These are phyloP conservation scores for Mesocricetus auratus DNA, from an alignment of 2,113 vertebrate species.

Conservation along the genomic window DNA sequence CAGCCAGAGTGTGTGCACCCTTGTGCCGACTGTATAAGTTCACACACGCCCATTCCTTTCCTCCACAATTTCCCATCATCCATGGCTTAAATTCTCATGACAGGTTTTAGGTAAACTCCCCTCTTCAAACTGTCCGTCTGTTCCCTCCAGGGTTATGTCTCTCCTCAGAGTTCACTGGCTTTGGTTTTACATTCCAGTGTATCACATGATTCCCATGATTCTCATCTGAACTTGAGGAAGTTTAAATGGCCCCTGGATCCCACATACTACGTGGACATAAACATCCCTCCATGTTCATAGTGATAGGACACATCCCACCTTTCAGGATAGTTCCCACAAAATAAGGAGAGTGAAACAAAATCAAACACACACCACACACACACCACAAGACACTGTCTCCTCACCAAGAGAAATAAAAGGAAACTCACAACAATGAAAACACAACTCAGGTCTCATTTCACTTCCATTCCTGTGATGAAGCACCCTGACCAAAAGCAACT, in stretches of 20 bases:
- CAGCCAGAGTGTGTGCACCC: background rate
- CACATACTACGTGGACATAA: background rate
- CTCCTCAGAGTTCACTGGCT: background rate
- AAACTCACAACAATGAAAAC: background rate
- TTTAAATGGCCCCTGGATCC: too few species aligned
- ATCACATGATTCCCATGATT: background rate
- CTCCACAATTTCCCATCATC: background rate
- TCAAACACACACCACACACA: background rate
- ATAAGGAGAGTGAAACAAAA: background rate
- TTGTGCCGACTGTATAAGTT: background rate
- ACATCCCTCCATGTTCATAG: background rate
- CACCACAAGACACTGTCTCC: background rate
- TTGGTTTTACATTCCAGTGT: background rate
- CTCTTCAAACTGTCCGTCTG: background rate
- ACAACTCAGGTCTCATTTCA: background rate
- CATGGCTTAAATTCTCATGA: background rate
- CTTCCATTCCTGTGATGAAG: background rate
- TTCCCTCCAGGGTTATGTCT: background rate
- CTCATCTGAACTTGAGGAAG: background rate
- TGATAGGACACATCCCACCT: background rate
- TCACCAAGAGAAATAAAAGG: background rate
- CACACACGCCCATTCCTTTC: background rate
- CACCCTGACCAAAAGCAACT: background rate
- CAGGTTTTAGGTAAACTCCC: slow-evolving; percentile 21
- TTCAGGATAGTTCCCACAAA: background rate